Base-by-base conservation (phyloP, 2,113 vertebrate genomes). In the Sarotherodon lohbergeri region DNA sequence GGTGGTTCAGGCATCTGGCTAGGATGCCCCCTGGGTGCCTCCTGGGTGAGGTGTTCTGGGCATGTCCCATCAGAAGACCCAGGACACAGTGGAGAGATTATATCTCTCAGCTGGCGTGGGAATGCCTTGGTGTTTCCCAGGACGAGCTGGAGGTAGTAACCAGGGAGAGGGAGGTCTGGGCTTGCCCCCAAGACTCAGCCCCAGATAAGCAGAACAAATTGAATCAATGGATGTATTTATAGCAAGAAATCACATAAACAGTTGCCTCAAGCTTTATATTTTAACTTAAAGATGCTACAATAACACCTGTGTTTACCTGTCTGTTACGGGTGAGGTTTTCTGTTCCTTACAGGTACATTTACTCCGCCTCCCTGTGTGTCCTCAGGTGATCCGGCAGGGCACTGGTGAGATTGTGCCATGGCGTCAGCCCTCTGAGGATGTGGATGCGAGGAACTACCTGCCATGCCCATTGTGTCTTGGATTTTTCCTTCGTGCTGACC, bases 311-410 rank as follows among this genome's bases (percentile, higher is more conserved):
- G 17, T 36, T 36, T 63, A 63, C 17, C 59, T n/a, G 32, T 66
- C 61, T 66, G 32, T 66, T 12, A 66, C 2, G 3, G 17, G 61
- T 36, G 32, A n/a, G 61, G 2, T 36, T 66, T 66, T 1, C 32
- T 63, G 14, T 63, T 61, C 27, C 27, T 59, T 4, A 59, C 7
- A 59, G 27, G 2, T 59, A 1, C 32, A 36, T 66, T 66, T 7
- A 13, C 48, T 17, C 48, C 54, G n/a, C 17, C 50, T 84, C 5
- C 6, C 82, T 57, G 71, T 84, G 3, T 84, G 5, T 36, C 68
- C 24, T 9, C 91, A 94, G 94, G 93, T 94, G 43, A 93, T 95
- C 83, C 50, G 88, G 1, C 87, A 90, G 80, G 94, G 94, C 61
- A 84, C 56, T 0, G 94, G 92, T 0, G 92, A 94, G 87, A 94